phyloP scores from a whole-genome alignment of 2,888 invertebrate species.

The Syritta pipiens region DNA sequence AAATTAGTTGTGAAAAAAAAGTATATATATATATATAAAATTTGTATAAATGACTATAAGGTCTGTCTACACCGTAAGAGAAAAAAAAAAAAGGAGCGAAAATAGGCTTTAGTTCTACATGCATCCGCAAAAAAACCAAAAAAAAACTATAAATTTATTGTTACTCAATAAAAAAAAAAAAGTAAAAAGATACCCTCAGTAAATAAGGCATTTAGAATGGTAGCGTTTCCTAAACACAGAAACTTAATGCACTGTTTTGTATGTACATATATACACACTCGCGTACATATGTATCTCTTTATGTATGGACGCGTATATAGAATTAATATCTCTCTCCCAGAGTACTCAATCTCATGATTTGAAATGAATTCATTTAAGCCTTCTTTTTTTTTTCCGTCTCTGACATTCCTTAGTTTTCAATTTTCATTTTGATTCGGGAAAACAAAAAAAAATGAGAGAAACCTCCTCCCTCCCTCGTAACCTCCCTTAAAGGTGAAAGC shows the following conservation, averaged over 20 bases:
- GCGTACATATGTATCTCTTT: background rate
- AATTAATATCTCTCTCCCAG: background rate
- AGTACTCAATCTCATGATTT: no score
- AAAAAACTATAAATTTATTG: background rate
- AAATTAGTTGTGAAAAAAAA: background rate
- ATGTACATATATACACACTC: background rate
- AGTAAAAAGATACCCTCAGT: constrained; percentile 10
- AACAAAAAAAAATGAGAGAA: no score
- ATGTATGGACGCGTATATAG: background rate
- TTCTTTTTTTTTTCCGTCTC: no score
- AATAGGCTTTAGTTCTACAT: constrained; percentile 11
- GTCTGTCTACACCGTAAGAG: background rate
- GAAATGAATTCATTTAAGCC: no score
- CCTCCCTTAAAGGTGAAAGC: no score
- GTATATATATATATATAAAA: background rate
- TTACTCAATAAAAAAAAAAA: background rate
- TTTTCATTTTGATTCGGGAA: no score
- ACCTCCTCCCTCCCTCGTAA: no score
- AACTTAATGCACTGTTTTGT: constrained; percentile 13
- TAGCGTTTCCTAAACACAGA: constrained; percentile 39
- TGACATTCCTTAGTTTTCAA: no score
- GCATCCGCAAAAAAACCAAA: background rate
- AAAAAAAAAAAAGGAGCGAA: background rate
- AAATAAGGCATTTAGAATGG: constrained; percentile 25
- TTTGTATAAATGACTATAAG: background rate